Evolutionary conservation across 2,888 invertebrate genomes (phyloP).

Genomic region (Xestia c-nigrum): DNA sequence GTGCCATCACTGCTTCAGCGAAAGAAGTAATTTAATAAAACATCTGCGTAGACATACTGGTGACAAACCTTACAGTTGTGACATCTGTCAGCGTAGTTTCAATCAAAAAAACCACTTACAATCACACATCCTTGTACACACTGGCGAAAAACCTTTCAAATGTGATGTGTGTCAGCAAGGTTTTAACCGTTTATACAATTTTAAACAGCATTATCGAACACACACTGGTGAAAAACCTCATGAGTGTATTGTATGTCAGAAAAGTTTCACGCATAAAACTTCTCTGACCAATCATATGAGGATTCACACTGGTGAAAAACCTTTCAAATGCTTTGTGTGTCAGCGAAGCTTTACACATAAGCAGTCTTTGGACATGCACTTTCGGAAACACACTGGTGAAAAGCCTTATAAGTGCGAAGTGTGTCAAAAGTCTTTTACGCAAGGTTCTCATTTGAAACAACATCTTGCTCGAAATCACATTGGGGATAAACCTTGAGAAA

Average conservation of each 20-base stretch:
- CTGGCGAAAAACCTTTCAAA: slow-evolving; percentile 32
- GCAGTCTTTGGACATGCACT: slow-evolving; percentile 12
- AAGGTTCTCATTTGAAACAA: slow-evolving; percentile 29
- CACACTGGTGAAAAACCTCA: slow-evolving; percentile 24
- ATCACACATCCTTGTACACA: slow-evolving; percentile 16
- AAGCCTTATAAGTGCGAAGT: slow-evolving; percentile 32
- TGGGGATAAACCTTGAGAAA: slow-evolving; percentile 19
- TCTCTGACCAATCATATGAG: slow-evolving; percentile 14
- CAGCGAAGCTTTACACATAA: slow-evolving; percentile 14
- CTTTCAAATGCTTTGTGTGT: slow-evolving; percentile 20
- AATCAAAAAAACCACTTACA: slow-evolving; percentile 8
- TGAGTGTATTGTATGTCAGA: slow-evolving; percentile 3
- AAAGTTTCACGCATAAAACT: slow-evolving; percentile 16
- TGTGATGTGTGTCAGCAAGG: slow-evolving; percentile 23
- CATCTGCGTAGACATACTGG: slow-evolving; percentile 20
- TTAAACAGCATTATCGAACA: slow-evolving; percentile 25
- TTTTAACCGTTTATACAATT: slow-evolving; percentile 30
- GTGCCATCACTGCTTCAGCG: slow-evolving; percentile 23
- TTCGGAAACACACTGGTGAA: slow-evolving; percentile 32
- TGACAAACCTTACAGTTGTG: slow-evolving; percentile 26
- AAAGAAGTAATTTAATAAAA: slow-evolving; percentile 28
- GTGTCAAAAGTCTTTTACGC: slow-evolving; percentile 19
- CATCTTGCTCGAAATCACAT: slow-evolving; percentile 13
- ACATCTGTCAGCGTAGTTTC: slow-evolving; percentile 26
- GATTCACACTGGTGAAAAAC: slow-evolving; percentile 19